These are phyloP conservation scores for Stramonita haemastoma DNA, from an alignment of 2,888 invertebrate genomes.

Conservation along the genomic window DNA sequence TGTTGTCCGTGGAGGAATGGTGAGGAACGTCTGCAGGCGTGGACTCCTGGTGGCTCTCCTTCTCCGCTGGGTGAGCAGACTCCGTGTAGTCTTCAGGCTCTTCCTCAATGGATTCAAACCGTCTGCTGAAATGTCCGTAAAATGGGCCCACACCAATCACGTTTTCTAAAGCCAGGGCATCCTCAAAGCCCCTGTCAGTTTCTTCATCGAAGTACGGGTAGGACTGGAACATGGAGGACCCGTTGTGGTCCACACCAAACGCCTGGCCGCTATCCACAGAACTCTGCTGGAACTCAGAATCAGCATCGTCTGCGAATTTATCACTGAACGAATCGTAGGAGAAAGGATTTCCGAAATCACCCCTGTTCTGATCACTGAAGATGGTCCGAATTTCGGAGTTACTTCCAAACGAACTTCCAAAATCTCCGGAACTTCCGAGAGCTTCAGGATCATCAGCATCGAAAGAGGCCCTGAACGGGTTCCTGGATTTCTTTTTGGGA, in stretches of 20 bases:
- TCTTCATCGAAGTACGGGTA: slow-evolving; percentile 58
- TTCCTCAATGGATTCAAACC: slow-evolving; percentile 66
- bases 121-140: slow-evolving; percentile 55
- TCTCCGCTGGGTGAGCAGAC: slow-evolving; percentile 33
- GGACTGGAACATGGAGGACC: background rate
- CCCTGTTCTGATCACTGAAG: slow-evolving; percentile 6
- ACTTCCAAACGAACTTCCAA: slow-evolving; percentile 30
- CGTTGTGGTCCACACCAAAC: background rate
- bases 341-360: background rate
- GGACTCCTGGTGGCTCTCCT: slow-evolving; percentile 28
- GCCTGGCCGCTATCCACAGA: slow-evolving; percentile 43
- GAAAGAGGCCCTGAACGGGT: background rate
- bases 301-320: slow-evolving; percentile 52
- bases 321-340: slow-evolving; percentile 23
- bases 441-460: background rate
- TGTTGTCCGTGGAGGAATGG: slow-evolving; percentile 46
- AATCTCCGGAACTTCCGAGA: slow-evolving; percentile 1
- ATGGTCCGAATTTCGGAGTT: background rate
- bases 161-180: slow-evolving; percentile 59
- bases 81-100: slow-evolving; percentile 56
- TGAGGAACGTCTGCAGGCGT: slow-evolving; percentile 59
- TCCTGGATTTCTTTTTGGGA: background rate
- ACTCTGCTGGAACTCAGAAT: slow-evolving; percentile 50
- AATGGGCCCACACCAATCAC: slow-evolving; percentile 50
- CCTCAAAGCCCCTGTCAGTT: slow-evolving; percentile 65